Percentiles rank a stretch among this genome's conserved stretches.
phyloP scores from a whole-genome alignment of 2,888 invertebrate genomes.

The Litoditis marina region DNA sequence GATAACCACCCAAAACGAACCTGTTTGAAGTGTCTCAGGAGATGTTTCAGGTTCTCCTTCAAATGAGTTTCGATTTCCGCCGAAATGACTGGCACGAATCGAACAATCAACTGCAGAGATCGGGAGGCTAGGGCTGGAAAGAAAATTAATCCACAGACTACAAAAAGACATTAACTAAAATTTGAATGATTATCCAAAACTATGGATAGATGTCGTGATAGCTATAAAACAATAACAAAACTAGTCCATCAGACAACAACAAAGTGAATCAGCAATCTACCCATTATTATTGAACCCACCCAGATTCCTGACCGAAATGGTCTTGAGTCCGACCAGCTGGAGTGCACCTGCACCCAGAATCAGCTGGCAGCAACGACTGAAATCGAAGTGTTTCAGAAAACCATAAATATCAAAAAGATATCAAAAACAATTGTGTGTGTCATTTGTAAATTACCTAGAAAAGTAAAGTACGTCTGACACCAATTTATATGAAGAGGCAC shows the following conservation, averaged over 20 bases:
- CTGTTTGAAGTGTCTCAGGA: slow-evolving; percentile 53
- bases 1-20: background rate
- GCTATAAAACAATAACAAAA: too few species aligned
- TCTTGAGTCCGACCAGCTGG: slow-evolving; percentile 79
- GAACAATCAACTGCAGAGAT: slow-evolving; percentile 65
- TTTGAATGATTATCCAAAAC: too few species aligned
- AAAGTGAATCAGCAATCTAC: background rate
- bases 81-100: slow-evolving; percentile 66
- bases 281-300: slow-evolving; percentile 67
- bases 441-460: too few species aligned
- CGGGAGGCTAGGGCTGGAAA: slow-evolving; percentile 64
- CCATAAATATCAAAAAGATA: too few species aligned
- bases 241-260: background rate
- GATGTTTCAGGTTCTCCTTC: slow-evolving; percentile 37
- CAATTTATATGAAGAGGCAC: too few species aligned
- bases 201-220: too few species aligned
- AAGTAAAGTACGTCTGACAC: too few species aligned
- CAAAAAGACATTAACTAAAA: too few species aligned
- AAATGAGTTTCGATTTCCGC: slow-evolving; percentile 40
- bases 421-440: too few species aligned
- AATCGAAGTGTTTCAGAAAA: background rate
- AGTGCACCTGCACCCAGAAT: slow-evolving; percentile 94
- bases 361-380: slow-evolving; percentile 74
- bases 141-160: too few species aligned
- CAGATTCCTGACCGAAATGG: slow-evolving; percentile 88